These are phyloP conservation scores for Falco novaeseelandiae DNA, from an alignment of 2,797 vertebrate species.

Conservation along the genomic window DNA sequence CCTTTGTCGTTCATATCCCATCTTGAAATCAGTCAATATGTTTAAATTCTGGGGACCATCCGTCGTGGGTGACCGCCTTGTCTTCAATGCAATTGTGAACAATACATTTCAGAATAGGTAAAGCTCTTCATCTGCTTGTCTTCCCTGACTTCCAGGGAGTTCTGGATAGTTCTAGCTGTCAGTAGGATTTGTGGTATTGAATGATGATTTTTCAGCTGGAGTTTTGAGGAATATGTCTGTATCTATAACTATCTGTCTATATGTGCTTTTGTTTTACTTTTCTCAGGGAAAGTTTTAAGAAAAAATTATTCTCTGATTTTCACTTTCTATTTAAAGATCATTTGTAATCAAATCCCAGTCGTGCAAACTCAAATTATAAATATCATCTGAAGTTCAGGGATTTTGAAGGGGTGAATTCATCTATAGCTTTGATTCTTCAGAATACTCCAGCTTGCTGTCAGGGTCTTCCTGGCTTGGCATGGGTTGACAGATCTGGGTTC, in stretches of 20 bases:
- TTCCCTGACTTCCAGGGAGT: neutral
- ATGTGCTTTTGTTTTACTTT: neutral
- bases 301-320: neutral
- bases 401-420: neutral
- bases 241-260: neutral
- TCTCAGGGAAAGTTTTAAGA: neutral
- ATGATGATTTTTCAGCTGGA: neutral
- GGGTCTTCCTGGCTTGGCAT: neutral
- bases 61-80: constrained; percentile 77
- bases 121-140: neutral
- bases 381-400: neutral
- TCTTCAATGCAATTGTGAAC: constrained; percentile 82
- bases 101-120: constrained; percentile 81
- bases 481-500: neutral
- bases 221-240: neutral
- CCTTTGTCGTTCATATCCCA: constrained; percentile 65
- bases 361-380: neutral
- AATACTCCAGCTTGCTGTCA: neutral
- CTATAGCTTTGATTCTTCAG: neutral
- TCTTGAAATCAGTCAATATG: constrained; percentile 79
- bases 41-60: constrained; percentile 82
- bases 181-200: neutral
- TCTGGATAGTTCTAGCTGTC: neutral
- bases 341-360: neutral
- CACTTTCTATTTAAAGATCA: neutral